Percentiles rank a stretch among this genome's conserved stretches.
These are phyloP conservation scores for Eupithecia tripunctaria DNA, from an alignment of 2,888 invertebrate genomes.

Conservation along the genomic window DNA sequence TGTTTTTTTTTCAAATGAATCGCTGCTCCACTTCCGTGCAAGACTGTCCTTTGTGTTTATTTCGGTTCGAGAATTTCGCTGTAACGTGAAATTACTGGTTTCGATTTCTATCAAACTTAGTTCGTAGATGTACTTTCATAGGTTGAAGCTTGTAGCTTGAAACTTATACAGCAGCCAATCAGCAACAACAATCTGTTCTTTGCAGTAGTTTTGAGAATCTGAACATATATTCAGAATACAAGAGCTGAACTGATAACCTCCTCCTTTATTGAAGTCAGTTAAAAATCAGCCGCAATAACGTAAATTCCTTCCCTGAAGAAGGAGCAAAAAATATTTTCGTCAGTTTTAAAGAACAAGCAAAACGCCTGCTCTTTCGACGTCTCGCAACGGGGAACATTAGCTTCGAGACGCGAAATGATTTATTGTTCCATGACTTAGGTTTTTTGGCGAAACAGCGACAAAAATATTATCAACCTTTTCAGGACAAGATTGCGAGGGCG, in stretches of 20 bases:
- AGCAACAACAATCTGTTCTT: background rate
- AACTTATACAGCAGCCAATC: background rate
- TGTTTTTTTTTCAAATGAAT: constrained; percentile 12
- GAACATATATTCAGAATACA: background rate
- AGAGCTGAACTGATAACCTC: too few relatives aligned
- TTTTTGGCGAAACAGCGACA: constrained; percentile 12
- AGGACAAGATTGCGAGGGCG: constrained; percentile 1
- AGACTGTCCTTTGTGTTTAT: constrained; percentile 9
- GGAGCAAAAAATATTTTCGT: constrained; percentile 24
- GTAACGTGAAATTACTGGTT: background rate
- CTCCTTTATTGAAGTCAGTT: too few relatives aligned
- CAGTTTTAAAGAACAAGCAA: constrained; percentile 22
- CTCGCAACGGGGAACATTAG: constrained; percentile 23
- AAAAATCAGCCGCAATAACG: background rate
- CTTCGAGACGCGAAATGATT: constrained; percentile 46
- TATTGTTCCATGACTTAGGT: constrained; percentile 42
- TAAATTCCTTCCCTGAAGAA: constrained; percentile 16
- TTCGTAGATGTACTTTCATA: background rate
- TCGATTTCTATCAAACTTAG: background rate
- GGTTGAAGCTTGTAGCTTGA: background rate
- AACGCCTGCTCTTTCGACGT: constrained; percentile 17
- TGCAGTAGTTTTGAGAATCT: background rate
- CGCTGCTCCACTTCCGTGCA: constrained; percentile 12
- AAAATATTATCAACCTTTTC: constrained; percentile 19
- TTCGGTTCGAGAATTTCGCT: background rate